phyloP scores from a whole-genome alignment of 1,140 invertebrate species.

The Bicyclus anynana region DNA sequence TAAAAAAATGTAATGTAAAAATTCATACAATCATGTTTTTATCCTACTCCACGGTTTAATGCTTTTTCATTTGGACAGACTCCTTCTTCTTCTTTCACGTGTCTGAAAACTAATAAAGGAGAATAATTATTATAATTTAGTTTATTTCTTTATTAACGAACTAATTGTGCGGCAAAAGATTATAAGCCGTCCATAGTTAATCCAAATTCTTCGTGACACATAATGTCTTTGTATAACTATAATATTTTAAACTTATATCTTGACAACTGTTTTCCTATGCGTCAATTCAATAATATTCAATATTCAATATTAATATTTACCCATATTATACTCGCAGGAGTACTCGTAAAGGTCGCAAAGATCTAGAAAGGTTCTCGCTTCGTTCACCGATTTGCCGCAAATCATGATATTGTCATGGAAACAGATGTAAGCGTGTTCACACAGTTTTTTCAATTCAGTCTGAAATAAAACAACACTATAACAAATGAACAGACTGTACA shows the following conservation, averaged over 20 bases:
- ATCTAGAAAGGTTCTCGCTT: constrained; percentile 62
- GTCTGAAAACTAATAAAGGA: constrained; percentile 56
- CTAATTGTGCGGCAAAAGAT: no score
- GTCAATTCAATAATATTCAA: no score
- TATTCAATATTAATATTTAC: constrained; percentile 26
- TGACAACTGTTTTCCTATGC: no score
- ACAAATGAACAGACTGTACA: no score
- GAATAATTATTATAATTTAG: background rate
- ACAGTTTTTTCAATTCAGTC: constrained; percentile 54
- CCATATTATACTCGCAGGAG: constrained; percentile 64
- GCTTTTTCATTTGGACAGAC: constrained; percentile 59
- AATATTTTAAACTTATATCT: no score
- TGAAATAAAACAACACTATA: constrained; percentile 30
- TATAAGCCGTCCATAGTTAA: no score
- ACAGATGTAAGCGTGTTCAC: constrained; percentile 61
- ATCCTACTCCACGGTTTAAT: constrained; percentile 35
- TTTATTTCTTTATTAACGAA: no score
- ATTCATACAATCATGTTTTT: background rate
- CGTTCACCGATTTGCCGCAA: constrained; percentile 64
- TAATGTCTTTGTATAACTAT: no score
- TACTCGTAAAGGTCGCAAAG: constrained; percentile 66
- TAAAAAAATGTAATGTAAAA: no score
- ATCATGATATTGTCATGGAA: constrained; percentile 62
- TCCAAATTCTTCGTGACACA: no score
- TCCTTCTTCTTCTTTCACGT: constrained; percentile 62